A percentile compares a stretch with the other conserved stretches of the same genome.
phyloP scores from a whole-genome alignment of 2,797 vertebrate genomes.

The Phylloscopus collybita region DNA sequence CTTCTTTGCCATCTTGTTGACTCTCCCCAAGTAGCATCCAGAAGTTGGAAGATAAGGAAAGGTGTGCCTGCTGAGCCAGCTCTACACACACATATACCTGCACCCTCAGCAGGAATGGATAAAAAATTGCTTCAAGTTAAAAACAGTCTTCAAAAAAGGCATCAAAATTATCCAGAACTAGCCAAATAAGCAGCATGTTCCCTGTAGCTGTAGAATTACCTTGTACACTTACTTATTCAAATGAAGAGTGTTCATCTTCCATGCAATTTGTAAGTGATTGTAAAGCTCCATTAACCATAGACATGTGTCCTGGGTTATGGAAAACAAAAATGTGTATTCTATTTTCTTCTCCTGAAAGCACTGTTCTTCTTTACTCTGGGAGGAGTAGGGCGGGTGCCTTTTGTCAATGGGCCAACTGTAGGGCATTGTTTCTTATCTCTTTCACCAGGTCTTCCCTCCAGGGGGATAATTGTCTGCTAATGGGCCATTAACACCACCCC shows the following conservation, averaged over 20 bases:
- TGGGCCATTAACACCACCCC: no score
- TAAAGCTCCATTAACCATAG: not conserved
- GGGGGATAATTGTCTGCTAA: no score
- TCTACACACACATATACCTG: not conserved
- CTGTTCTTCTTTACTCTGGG: no score
- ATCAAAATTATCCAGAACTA: not conserved
- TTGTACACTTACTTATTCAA: not conserved
- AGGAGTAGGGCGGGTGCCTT: no score
- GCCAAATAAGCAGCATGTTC: not conserved
- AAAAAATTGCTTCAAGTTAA: not conserved
- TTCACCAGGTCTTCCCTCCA: no score
- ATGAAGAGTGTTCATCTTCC: not conserved
- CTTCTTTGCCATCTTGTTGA: not conserved
- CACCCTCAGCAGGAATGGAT: not conserved
- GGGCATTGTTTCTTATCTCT: no score
- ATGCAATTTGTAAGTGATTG: not conserved
- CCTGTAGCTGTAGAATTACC: not conserved
- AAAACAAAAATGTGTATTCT: no score
- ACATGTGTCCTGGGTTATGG: no score
- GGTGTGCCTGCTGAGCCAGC: not conserved
- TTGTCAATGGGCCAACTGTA: no score
- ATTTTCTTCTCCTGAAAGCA: no score
- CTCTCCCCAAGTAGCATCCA: not conserved
- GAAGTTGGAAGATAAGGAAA: not conserved
- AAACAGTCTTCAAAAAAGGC: not conserved